Evolutionary conservation across 1,140 invertebrate species (phyloP).

Genomic region (Scylla paramamosain): DNA sequence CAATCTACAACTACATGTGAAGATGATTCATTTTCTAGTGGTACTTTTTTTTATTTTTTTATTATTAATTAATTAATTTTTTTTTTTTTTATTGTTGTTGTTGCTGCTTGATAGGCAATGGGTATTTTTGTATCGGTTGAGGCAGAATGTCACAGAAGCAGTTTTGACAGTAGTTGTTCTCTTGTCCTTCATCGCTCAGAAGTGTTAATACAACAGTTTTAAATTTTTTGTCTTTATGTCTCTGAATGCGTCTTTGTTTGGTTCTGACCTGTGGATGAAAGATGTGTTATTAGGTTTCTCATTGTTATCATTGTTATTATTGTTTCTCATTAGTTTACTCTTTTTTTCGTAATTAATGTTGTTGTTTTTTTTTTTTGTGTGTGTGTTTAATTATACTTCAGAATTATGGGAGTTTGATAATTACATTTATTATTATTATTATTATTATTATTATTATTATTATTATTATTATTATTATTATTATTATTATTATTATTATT

Average conservation of each 20-base stretch:
- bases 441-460: no score
- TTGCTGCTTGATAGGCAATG: neutral
- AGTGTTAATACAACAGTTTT: no score
- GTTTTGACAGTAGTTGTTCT: neutral
- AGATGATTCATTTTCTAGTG: no score
- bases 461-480: no score
- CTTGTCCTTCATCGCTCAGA: no score
- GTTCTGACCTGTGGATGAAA: neutral
- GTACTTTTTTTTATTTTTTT: neutral
- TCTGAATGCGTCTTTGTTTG: neutral
- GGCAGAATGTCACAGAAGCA: neutral
- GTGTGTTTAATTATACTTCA: neutral
- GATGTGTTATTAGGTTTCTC: neutral
- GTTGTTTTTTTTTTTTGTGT: neutral
- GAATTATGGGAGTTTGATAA: no score
- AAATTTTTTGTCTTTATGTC: neutral
- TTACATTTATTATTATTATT: no score
- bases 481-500: no score
- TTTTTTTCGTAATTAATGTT: neutral
- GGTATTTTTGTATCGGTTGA: constrained; percentile 14
- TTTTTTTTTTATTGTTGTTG: neutral
- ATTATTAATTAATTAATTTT: no score
- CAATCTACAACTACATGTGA: neutral
- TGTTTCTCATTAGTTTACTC: neutral
- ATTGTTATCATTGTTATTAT: neutral